Percentiles rank a stretch among this genome's conserved stretches.
Evolutionary conservation across 1,140 invertebrate genomes (phyloP).

Genomic region (Nasonia giraulti): DNA sequence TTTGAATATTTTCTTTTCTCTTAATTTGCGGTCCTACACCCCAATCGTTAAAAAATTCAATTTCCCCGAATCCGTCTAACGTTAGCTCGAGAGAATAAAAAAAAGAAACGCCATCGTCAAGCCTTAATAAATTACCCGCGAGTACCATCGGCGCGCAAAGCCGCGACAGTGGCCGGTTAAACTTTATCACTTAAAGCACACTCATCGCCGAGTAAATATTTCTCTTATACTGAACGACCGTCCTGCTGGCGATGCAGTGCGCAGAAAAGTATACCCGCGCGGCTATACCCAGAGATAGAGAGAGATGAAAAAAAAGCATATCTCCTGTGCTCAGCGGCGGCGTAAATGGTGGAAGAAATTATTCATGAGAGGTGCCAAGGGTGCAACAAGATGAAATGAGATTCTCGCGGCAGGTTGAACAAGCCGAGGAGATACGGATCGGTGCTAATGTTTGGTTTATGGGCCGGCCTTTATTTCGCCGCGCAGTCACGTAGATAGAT

Average conservation of each 20-base stretch:
- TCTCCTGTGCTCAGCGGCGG: slow-evolving; percentile 3
- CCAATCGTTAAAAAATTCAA: not conserved
- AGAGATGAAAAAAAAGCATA: not conserved
- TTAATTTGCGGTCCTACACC: too few relatives aligned
- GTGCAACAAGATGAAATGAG: slow-evolving; percentile 64
- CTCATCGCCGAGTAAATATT: slow-evolving; percentile 32
- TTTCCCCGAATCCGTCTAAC: not conserved
- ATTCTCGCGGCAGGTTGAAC: slow-evolving; percentile 58
- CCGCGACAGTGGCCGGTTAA: not conserved
- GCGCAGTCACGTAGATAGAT: slow-evolving; percentile 53
- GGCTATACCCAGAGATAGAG: not conserved
- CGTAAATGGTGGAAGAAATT: slow-evolving; percentile 61
- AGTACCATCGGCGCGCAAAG: not conserved
- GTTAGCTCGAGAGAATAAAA: not conserved
- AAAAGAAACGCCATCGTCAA: not conserved
- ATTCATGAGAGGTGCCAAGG: slow-evolving; percentile 63
- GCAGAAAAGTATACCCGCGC: too few relatives aligned
- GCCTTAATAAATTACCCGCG: not conserved
- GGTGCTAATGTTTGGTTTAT: slow-evolving; percentile 62
- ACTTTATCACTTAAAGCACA: slow-evolving; percentile 34
- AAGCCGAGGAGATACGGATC: slow-evolving; percentile 60
- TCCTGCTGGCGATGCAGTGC: too few relatives aligned
- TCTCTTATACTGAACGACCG: not conserved
- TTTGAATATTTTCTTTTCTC: too few relatives aligned
- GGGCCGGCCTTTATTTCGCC: slow-evolving; percentile 51